These are phyloP conservation scores for Sphenodon punctatus DNA, from an alignment of 2,797 vertebrate genomes.

Conservation along the genomic window DNA sequence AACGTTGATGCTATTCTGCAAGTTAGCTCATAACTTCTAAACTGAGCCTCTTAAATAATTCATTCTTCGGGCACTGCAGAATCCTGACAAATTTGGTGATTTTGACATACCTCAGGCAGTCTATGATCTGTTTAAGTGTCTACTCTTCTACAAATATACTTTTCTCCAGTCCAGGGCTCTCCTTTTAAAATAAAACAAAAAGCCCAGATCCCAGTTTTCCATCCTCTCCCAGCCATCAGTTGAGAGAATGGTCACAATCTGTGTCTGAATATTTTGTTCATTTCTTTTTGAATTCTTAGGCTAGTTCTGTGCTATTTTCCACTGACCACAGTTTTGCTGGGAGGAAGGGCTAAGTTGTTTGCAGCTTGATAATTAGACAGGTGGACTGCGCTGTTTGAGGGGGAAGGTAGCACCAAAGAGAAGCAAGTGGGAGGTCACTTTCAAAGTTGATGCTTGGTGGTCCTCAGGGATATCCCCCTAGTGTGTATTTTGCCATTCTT, in stretches of 20 bases:
- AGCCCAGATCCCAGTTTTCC: not conserved
- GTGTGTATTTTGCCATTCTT: not conserved
- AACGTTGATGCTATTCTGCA: not conserved
- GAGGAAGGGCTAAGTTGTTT: not conserved
- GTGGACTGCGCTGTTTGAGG: not conserved
- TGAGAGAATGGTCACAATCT: not conserved
- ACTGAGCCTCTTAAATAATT: not conserved
- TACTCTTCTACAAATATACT: not conserved
- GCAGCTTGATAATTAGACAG: not conserved
- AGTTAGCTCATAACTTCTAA: not conserved
- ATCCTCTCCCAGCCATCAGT: not conserved
- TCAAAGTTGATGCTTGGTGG: not conserved
- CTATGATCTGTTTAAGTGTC: too few relatives aligned
- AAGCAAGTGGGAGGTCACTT: not conserved
- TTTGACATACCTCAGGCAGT: not conserved
- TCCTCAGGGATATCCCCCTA: not conserved
- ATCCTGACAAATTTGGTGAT: too few relatives aligned
- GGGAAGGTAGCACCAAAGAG: not conserved
- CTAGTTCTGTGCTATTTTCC: not conserved
- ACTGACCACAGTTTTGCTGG: not conserved
- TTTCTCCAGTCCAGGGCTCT: not conserved
- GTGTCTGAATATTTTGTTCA: not conserved
- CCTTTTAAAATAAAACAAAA: not conserved
- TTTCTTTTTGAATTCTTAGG: not conserved
- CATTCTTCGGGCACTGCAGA: fast-evolving